These are phyloP conservation scores for Pituophis catenifer DNA, from an alignment of 2,113 vertebrate genomes.

Conservation along the genomic window DNA sequence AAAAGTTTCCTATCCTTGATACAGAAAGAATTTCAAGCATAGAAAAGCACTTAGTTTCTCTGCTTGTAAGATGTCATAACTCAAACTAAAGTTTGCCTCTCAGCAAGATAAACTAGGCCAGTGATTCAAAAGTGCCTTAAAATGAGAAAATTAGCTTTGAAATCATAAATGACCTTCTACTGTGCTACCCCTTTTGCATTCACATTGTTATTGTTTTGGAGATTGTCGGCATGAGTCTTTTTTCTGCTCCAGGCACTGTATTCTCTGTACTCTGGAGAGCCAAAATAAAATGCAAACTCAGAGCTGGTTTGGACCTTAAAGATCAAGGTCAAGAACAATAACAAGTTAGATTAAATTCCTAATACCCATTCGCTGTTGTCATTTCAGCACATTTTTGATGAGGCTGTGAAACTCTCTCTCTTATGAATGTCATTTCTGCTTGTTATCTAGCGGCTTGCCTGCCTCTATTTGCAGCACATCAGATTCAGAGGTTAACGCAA, in stretches of 20 bases:
- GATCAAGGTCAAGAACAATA: constrained; percentile 52
- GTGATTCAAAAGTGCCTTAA: constrained; percentile 43
- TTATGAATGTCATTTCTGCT: constrained; percentile 33
- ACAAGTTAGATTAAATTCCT: constrained; percentile 53
- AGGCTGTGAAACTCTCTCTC: constrained; percentile 15
- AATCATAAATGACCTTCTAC: constrained; percentile 51
- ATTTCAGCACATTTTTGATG: constrained; percentile 53
- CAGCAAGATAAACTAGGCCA: not conserved
- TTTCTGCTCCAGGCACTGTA: constrained; percentile 41
- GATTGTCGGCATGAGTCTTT: constrained; percentile 34
- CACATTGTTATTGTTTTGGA: constrained; percentile 39
- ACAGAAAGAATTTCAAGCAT: not conserved
- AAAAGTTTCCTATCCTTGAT: not conserved
- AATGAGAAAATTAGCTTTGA: constrained; percentile 53
- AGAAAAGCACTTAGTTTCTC: not conserved
- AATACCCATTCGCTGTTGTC: constrained; percentile 34
- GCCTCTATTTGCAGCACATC: constrained; percentile 36
- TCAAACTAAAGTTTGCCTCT: not conserved
- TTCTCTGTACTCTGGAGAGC: constrained; percentile 40
- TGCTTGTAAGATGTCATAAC: not conserved
- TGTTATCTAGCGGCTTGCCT: constrained; percentile 23
- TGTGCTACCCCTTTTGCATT: constrained; percentile 18
- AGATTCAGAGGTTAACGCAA: constrained; percentile 35
- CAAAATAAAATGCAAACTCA: constrained; percentile 46
- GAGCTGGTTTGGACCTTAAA: constrained; percentile 40